Conservation (phyloP, 2,888 invertebrate genomes). For the Andrena flavipes region DNA sequence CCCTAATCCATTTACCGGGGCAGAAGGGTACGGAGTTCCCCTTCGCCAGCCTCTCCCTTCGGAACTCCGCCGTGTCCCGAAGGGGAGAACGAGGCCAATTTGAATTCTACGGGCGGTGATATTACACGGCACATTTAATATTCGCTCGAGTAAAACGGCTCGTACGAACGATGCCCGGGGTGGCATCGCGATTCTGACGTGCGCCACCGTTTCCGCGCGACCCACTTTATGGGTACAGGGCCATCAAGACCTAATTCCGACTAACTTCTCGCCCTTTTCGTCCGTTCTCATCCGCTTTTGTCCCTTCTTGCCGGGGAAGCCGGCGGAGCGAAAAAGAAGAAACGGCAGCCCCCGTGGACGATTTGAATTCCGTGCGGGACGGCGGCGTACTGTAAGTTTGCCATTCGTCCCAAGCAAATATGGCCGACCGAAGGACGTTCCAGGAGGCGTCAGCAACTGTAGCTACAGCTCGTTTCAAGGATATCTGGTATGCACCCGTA, state of each 20-base stretch:
- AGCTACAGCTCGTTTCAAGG: slow-evolving; percentile 72
- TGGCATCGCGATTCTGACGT: slow-evolving; percentile 10
- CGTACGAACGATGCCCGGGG: slow-evolving; percentile 19
- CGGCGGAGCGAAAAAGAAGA: slow-evolving; percentile 24
- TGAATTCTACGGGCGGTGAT: slow-evolving; percentile 39
- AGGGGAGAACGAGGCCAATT: slow-evolving; percentile 30
- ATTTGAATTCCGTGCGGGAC: slow-evolving; percentile 65
- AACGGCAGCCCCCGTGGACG: neutral
- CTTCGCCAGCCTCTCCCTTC: neutral
- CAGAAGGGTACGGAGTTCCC: neutral
- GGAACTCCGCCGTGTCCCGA: neutral
- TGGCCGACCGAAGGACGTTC: slow-evolving; percentile 44
- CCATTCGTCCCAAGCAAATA: slow-evolving; percentile 66
- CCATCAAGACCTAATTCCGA: slow-evolving; percentile 44
- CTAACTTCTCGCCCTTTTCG: slow-evolving; percentile 19
- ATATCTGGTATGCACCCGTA: slow-evolving; percentile 73
- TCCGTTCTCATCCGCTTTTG: neutral
- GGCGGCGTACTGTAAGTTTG: slow-evolving; percentile 49
- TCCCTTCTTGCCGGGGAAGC: neutral
- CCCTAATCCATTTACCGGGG: neutral
- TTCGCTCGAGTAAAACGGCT: slow-evolving; percentile 31
- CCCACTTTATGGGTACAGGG: slow-evolving; percentile 22
- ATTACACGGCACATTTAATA: slow-evolving; percentile 51
- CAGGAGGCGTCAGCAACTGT: slow-evolving; percentile 67
- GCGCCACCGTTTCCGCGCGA: neutral